These are phyloP conservation scores for Ciconia boyciana DNA, from an alignment of 2,113 vertebrate species.

Conservation along the genomic window DNA sequence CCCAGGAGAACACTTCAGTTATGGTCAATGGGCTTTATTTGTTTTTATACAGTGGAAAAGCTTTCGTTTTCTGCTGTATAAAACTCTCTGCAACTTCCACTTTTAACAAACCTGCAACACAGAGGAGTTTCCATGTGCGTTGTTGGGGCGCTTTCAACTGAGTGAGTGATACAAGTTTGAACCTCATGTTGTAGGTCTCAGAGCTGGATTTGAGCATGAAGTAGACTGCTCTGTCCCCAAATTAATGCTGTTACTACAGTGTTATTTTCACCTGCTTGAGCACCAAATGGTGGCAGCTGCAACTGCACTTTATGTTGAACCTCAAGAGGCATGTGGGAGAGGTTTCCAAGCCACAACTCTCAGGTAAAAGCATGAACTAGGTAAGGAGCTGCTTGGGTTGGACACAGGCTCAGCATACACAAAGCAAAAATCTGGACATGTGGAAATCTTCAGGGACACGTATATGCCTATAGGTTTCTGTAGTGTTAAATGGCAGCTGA, in stretches of 20 bases:
- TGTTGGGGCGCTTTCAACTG: neutral
- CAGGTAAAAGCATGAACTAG: neutral
- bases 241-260: neutral
- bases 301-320: neutral
- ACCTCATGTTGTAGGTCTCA: rapidly evolving
- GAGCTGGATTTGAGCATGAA: neutral
- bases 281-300: neutral
- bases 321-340: neutral
- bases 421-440: neutral
- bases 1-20: neutral
- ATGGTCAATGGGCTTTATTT: neutral
- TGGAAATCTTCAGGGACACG: neutral
- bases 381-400: neutral
- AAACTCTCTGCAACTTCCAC: neutral
- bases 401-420: neutral
- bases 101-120: neutral
- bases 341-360: neutral
- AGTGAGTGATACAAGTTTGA: rapidly evolving
- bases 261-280: neutral
- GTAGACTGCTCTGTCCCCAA: neutral
- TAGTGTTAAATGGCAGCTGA: neutral
- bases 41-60: neutral
- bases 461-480: neutral
- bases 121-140: neutral
- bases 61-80: neutral